phyloP scores from a whole-genome alignment of 2,797 vertebrate genomes.

The Girardinus metallicus region DNA sequence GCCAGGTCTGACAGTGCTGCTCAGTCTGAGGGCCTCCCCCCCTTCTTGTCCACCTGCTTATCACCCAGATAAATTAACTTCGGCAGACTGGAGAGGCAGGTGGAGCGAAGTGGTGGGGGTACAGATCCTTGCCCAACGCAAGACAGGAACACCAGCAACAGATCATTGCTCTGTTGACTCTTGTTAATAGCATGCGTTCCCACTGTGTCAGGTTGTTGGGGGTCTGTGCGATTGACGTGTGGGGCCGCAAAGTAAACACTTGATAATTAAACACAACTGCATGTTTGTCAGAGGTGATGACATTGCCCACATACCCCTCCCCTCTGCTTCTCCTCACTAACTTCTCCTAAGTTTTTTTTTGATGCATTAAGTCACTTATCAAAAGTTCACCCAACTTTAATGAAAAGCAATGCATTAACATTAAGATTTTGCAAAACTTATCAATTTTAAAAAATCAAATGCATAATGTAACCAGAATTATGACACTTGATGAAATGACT shows the following conservation, averaged over 20 bases:
- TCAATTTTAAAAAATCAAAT: background rate
- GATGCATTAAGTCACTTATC: constrained; percentile 36
- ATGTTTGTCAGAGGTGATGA: constrained; percentile 75
- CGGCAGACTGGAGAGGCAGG: constrained; percentile 81
- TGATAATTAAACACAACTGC: constrained; percentile 77
- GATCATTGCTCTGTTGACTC: constrained; percentile 83
- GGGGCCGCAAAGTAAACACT: constrained; percentile 75
- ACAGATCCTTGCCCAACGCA: constrained; percentile 77
- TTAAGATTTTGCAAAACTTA: background rate
- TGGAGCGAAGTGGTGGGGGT: constrained; percentile 65
- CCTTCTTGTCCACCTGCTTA: constrained; percentile 83
- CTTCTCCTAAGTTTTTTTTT: constrained; percentile 40
- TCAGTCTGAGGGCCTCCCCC: constrained; percentile 79
- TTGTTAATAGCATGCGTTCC: constrained; percentile 82
- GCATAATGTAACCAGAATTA: background rate
- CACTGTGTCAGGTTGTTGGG: constrained; percentile 75
- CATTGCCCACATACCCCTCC: constrained; percentile 40
- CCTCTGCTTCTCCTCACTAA: constrained; percentile 29
- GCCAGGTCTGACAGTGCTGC: constrained; percentile 85
- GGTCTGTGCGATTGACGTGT: constrained; percentile 71
- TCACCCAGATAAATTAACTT: constrained; percentile 85
- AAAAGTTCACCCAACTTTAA: constrained; percentile 20
- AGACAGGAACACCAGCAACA: constrained; percentile 81
- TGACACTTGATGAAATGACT: background rate
- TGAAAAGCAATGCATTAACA: background rate